Evolutionary conservation across 2,113 vertebrate species (phyloP).

Genomic region (Herpailurus yagouaroundi): DNA sequence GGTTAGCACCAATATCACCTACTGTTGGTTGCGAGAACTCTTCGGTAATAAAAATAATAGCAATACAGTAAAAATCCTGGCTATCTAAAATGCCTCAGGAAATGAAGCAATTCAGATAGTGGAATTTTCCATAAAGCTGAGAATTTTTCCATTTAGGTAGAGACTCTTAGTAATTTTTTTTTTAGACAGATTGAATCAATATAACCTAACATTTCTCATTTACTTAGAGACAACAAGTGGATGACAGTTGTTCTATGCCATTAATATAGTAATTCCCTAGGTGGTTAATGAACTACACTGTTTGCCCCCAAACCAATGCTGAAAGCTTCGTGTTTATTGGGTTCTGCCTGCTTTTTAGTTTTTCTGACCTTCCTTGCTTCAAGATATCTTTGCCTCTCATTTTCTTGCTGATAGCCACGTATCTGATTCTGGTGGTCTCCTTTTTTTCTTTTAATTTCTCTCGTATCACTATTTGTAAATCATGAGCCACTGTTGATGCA

Average conservation of each 20-base stretch:
- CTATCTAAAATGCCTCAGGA: constrained; percentile 34
- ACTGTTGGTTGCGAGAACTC: not conserved
- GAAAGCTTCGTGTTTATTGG: not conserved
- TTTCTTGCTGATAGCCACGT: not conserved
- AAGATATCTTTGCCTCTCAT: not conserved
- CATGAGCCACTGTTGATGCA: not conserved
- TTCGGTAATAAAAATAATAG: constrained; percentile 31
- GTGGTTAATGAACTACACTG: not conserved
- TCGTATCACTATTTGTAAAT: not conserved
- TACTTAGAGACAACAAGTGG: constrained; percentile 19
- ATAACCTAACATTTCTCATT: constrained; percentile 44
- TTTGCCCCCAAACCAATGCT: not conserved
- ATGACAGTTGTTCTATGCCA: not conserved
- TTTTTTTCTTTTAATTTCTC: not conserved
- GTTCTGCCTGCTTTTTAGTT: not conserved
- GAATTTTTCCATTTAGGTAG: constrained; percentile 68
- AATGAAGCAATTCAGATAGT: constrained; percentile 27
- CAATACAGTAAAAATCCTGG: constrained; percentile 21
- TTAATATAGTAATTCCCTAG: not conserved
- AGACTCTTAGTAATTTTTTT: constrained; percentile 13
- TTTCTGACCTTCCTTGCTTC: not conserved
- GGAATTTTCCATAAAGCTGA: constrained; percentile 76
- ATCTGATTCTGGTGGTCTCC: not conserved
- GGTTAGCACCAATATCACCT: not conserved
- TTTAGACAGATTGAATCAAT: constrained; percentile 49